phyloP scores from a whole-genome alignment of 2,113 vertebrate genomes.

The Melanerpes formicivorus region DNA sequence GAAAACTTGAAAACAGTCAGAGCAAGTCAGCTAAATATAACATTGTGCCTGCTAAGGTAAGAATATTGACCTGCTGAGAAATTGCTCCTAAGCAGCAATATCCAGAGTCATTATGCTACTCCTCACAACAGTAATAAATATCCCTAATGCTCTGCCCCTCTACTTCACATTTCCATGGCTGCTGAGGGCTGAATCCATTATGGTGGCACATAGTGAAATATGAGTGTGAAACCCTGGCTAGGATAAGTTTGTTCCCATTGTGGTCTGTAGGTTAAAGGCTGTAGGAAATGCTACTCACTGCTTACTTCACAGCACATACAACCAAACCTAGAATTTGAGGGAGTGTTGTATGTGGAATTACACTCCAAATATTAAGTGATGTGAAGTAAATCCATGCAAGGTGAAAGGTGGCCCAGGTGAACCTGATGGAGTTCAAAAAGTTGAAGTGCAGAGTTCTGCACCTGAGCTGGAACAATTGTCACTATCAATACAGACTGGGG shows the following conservation, averaged over 20 bases:
- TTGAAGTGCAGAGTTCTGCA: too few relatives aligned
- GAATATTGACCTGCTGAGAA: background rate
- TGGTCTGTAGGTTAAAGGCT: background rate
- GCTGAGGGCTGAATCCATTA: background rate
- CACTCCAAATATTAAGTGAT: background rate
- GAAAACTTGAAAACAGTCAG: background rate
- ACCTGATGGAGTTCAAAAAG: too few relatives aligned
- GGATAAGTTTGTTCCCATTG: background rate
- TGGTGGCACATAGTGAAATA: background rate
- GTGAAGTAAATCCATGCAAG: background rate
- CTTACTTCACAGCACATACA: background rate
- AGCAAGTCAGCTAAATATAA: background rate
- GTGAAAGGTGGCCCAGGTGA: too few relatives aligned
- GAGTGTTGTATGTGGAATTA: background rate
- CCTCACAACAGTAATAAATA: background rate
- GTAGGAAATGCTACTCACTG: background rate
- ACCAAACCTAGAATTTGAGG: background rate
- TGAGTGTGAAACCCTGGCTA: background rate
- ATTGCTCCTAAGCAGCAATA: background rate
- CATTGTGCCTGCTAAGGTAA: slow-evolving; percentile 10
- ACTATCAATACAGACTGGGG: too few relatives aligned
- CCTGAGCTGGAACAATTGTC: too few relatives aligned
- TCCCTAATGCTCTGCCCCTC: too few relatives aligned
- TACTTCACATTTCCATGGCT: background rate
- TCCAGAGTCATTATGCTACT: background rate